phyloP scores from a whole-genome alignment of 2,888 invertebrate genomes.

The Bimastos eiseni region DNA sequence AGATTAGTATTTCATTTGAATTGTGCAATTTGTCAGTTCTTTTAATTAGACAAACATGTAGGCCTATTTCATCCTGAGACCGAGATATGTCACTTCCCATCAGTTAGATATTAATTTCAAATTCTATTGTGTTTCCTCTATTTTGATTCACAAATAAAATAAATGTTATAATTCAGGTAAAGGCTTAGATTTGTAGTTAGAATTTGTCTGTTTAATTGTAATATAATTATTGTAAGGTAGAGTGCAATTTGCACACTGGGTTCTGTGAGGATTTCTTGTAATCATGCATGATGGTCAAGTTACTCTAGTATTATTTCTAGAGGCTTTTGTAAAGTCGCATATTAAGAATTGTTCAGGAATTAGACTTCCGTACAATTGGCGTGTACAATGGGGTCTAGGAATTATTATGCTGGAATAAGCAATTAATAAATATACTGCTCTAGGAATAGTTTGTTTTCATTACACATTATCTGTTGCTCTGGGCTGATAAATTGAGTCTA shows the following conservation, averaged over 20 bases:
- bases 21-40: not conserved
- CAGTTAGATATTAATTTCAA: no score
- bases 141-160: not conserved
- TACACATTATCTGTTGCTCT: not conserved
- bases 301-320: no score
- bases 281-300: no score
- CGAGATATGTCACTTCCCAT: not conserved
- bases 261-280: not conserved
- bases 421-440: not conserved
- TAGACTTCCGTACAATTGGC: not conserved
- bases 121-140: not conserved
- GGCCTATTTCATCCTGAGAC: no score
- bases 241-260: not conserved
- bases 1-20: not conserved
- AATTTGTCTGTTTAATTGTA: constrained; percentile 13
- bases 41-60: not conserved
- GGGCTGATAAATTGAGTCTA: not conserved
- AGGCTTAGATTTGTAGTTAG: not conserved
- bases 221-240: not conserved
- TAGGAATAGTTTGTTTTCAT: not conserved
- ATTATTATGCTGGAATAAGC: not conserved
- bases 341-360: not conserved
- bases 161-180: not conserved
- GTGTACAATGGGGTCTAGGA: not conserved
- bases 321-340: no score